Base-by-base conservation (phyloP, 2,888 invertebrate species). In the Megalurothrips usitatus region DNA sequence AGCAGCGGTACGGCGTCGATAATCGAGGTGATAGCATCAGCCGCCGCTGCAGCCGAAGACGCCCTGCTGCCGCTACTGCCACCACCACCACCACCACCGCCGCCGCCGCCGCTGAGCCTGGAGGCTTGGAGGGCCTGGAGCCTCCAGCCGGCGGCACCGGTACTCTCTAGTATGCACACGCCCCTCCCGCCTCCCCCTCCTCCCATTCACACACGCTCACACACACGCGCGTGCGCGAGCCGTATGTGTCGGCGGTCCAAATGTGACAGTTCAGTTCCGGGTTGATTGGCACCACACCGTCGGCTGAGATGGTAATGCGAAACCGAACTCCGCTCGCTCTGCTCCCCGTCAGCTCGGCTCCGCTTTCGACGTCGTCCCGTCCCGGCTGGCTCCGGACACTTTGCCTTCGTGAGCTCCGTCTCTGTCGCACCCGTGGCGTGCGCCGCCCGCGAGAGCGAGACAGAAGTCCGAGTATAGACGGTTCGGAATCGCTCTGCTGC, bases 291-390 rank as follows among this genome's bases (percentile, higher is more conserved):
- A 26, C 58, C 58, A 58, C 58, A 58, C 34, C 6, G 34, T 2
- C 6, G 2, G 34, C 34, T 82, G 78, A 81, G 79, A 79, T 83
- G 83, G 83, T 83, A 83, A 83, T 83, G 83, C 83, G 84, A 82
- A 83, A 19, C 78, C 26, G 12, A n/a, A 43, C 78, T 12, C n/a
- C 14, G n/a, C 78, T 4, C 14, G n/a, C 78, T 4, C 26, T 11
- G 78, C 78, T 4, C 78, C 17, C 6, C 34, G 34, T 43, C 34
- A 4, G 34, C 3, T 6, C 34, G 34, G 34, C 34, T 43, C 34
- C 6, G 34, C 34, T 43, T 43, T 43, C 34, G 34, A 2, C 34
- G 34, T 43, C n/a, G 34, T 43, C 34, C 3, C 34, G 34, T 43
- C 6, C 34, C n/a, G n/a, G n/a, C n/a, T n/a, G n/a, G n/a, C n/a